Percentiles rank a stretch among this genome's conserved stretches.
Conservation (phyloP, 2,888 invertebrate genomes). For the Rotaria sp. region DNA sequence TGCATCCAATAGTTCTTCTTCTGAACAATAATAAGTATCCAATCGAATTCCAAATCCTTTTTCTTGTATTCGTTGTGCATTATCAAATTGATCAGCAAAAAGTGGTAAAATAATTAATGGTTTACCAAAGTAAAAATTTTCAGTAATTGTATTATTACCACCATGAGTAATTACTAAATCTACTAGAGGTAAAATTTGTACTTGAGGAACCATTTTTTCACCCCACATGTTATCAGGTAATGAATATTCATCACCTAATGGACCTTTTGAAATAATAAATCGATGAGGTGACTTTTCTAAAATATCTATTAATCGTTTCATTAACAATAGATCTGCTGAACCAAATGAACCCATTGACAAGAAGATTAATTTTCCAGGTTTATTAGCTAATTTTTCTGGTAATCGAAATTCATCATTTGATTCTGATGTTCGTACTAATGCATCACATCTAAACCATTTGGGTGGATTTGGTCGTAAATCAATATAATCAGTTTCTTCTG, state of each 20-base stretch:
- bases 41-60: not conserved
- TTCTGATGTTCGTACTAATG: not conserved
- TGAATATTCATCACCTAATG: not conserved
- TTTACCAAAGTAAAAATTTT: not conserved
- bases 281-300: not conserved
- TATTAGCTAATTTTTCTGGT: not conserved
- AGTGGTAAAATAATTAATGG: not conserved
- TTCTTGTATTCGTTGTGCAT: not conserved
- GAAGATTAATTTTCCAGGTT: not conserved
- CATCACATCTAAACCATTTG: not conserved
- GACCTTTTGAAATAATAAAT: not conserved
- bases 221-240: not conserved
- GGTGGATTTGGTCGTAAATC: not conserved
- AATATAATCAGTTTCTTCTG: not conserved
- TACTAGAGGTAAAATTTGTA: not conserved
- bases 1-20: not conserved
- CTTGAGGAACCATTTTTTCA: not conserved
- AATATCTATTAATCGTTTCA: not conserved
- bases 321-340: not conserved
- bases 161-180: slow-evolving; percentile 23
- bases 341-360: not conserved
- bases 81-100: not conserved
- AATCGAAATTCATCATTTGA: not conserved
- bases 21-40: not conserved
- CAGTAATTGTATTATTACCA: not conserved